Conservation (phyloP, 30 jellyfish, hydroid and myxozoan species). For the Turritopsis dohrnii region DNA sequence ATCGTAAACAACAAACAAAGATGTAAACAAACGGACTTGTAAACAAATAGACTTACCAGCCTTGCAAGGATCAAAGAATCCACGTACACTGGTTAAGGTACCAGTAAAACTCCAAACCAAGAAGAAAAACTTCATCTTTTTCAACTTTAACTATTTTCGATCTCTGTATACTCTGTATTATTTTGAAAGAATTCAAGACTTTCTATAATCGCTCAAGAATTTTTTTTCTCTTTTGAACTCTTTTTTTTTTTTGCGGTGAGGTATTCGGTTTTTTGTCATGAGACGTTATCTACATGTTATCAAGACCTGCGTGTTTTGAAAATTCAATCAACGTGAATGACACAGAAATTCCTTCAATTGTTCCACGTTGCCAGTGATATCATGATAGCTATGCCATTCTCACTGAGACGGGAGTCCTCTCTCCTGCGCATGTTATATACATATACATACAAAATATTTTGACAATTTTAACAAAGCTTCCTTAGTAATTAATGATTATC, state of each 20-base stretch:
- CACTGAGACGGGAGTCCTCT: not conserved
- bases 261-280: not conserved
- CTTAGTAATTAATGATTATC: not conserved
- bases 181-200: not conserved
- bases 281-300: not conserved
- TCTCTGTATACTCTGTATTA: not conserved
- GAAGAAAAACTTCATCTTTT: not conserved
- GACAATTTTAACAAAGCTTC: not conserved
- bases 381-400: not conserved
- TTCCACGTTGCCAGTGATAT: not conserved
- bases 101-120: not conserved
- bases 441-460: not conserved
- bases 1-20: too few species aligned
- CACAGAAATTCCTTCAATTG: not conserved
- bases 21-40: too few species aligned
- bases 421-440: not conserved
- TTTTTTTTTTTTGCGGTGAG: not conserved
- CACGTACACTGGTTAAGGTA: not conserved
- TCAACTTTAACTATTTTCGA: not conserved
- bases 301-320: not conserved
- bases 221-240: not conserved
- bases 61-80: conserved; percentile 11
- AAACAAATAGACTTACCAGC: not conserved
- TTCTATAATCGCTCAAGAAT: not conserved
- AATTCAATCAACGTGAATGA: not conserved